Conservation (phyloP, 1,140 invertebrate genomes). For the Anadara kagoshimensis region DNA sequence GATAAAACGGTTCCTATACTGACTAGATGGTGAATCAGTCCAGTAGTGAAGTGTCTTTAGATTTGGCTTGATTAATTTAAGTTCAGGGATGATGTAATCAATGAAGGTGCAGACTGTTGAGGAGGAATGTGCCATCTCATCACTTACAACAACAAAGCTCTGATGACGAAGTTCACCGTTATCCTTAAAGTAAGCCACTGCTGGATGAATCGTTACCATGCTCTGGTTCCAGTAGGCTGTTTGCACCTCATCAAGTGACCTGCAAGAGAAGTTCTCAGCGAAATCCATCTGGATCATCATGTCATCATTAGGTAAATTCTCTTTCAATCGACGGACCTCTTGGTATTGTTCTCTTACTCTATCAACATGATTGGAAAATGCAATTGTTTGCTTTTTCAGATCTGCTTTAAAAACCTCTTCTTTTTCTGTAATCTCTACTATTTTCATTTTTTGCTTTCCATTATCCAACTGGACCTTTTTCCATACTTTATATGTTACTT, state of each 20-base stretch:
- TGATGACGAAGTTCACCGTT: slow-evolving; percentile 16
- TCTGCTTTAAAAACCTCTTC: slow-evolving; percentile 1
- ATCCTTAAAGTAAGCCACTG: slow-evolving; percentile 20
- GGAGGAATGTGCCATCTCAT: slow-evolving; percentile 31
- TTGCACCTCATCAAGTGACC: slow-evolving; percentile 13
- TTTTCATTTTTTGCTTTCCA: slow-evolving; percentile 16
- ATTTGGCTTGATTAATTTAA: slow-evolving; percentile 16
- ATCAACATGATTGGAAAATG: slow-evolving; percentile 3
- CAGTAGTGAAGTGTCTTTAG: slow-evolving; percentile 39
- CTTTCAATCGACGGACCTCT: slow-evolving; percentile 11
- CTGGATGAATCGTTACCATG: slow-evolving; percentile 33
- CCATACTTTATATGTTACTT: slow-evolving; percentile 1
- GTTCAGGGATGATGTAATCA: slow-evolving; percentile 19
- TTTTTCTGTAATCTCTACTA: background rate
- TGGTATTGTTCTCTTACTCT: slow-evolving; percentile 22
- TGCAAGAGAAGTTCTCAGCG: background rate
- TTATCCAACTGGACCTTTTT: slow-evolving; percentile 2
- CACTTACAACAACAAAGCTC: slow-evolving; percentile 36
- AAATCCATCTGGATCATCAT: slow-evolving; percentile 27
- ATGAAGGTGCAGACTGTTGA: slow-evolving; percentile 34
- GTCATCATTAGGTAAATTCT: slow-evolving; percentile 18
- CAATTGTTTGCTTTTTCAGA: slow-evolving; percentile 2
- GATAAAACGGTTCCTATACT: slow-evolving; percentile 33
- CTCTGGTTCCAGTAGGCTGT: background rate
- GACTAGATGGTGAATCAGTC: slow-evolving; percentile 40